Base-by-base conservation (phyloP, 2,113 vertebrate genomes). In the Dascyllus trimaculatus region DNA sequence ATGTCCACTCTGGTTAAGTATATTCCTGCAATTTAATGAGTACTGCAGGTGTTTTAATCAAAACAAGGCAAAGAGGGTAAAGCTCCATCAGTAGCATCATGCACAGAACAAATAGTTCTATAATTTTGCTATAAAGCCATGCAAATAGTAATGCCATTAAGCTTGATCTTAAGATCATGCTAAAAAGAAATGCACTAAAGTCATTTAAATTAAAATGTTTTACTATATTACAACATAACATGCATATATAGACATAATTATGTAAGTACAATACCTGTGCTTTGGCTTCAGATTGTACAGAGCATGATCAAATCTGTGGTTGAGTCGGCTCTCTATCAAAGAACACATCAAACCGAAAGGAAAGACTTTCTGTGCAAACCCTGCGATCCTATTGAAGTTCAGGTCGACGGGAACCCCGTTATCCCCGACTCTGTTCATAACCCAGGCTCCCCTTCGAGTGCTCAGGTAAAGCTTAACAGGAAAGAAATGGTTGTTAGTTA, bases 391-490 rank as follows among this genome's bases (percentile, higher is more conserved):
- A 71, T 32, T 93, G 6, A 93, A 93, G 0, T 63, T 0, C 94
- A 98, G 82, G 84, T 99, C 97, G 52, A 88, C 29, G 0, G 97
- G 97, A 7, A 96, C 46, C 2, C 97, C 96, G 0, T 88, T 84
- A 0, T 93, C 65, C 13, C 88, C 94, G 1, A 98, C 96, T 0
- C 98, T 95, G 79, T 97, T 96, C 24, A 96, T 0, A 57, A 99
- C 38, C 98, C 98, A 99, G 0, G 96, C 86, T 0, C 98, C 98
- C 54, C 95, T 94, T 25, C 96, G 94, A 8, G 97, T 99, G 83
- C 98, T 99, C 84, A 99, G 95, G 86, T 96, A 98, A 49, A 98
- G 93, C 98, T 99, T 85, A 24, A 32, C 64, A 84, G 24, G 53
- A 18, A 60, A 21, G 0, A 82, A 7, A 62, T 10, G 1, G 26